Evolutionary conservation across 2,888 invertebrate species (phyloP), one percentile per base, ranked within the genome.

Genomic region (Amiota mariae): DNA sequence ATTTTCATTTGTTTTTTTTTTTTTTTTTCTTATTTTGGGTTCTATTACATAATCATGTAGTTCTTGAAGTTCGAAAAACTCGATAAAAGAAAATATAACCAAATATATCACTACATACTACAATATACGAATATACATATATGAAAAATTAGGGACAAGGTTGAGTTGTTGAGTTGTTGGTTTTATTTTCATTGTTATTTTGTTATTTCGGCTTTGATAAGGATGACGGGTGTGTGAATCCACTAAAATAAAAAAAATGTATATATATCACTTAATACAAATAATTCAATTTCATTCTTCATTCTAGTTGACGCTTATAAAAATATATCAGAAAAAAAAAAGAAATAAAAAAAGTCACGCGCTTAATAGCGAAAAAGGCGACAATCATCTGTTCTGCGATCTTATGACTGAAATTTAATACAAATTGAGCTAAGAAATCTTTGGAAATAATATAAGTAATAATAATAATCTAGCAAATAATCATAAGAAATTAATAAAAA

Each of bases 371-470:
- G 6, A 10, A 11, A 15, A 20, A 20, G 18, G 57, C 2, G 18
- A 10, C 15, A 20, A 20, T 15, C 20, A 11, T 59, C 4, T 20
- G 8, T 51, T 4, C 59, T 9, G 10, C 15, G 59, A 18, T 59
- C 59, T 59, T 18, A 59, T 59, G 59, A 59, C 59, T 59, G 59
- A 59, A 59, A 59, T 59, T 20, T 4, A 11, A 59, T 18, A 18
- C 59, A 20, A 59, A 59, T 36, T 36, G 36, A 6, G 8, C 6
- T 36, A 36, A 36, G 36, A 36, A 36, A 36, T 36, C 36, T 36
- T 36, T 36, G 36, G 36, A 36, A 36, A 36, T 36, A 36, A 36
- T 36, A 36, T 36, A 36, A 36, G 24, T 24, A n/a, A n/a, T n/a
- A n/a, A n/a, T n/a, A n/a, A 36, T 36, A 36, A 36, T 36, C 36